Percentiles rank a stretch among this genome's conserved stretches.
These are phyloP conservation scores for Podargus strigoides DNA, from an alignment of 2,797 vertebrate species.

Conservation along the genomic window DNA sequence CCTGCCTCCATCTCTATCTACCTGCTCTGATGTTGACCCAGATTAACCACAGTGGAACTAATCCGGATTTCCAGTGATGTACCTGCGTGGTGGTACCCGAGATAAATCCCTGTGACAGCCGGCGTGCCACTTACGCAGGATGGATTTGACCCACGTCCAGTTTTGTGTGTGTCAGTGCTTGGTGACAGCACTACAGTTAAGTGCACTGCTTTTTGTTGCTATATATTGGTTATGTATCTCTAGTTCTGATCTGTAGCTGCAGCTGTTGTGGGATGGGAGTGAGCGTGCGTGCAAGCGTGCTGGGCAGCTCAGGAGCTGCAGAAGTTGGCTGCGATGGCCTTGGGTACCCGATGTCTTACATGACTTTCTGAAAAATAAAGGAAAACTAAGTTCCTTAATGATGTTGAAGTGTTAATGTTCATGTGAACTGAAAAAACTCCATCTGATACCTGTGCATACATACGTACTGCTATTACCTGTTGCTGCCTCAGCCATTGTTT, in stretches of 20 bases:
- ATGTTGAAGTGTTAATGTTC: not conserved
- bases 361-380: not conserved
- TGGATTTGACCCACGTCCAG: not conserved
- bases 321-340: not conserved
- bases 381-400: not conserved
- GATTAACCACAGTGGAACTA: not conserved
- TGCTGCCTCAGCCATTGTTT: not conserved
- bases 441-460: not conserved
- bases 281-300: rapidly evolving
- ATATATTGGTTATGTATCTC: not conserved
- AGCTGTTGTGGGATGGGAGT: not conserved
- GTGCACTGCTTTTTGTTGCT: not conserved
- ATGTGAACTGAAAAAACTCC: not conserved
- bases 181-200: not conserved
- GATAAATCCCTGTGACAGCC: not conserved
- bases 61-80: not conserved
- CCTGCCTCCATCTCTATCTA: rapidly evolving
- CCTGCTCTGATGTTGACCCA: not conserved
- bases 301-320: rapidly evolving
- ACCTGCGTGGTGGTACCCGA: not conserved
- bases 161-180: not conserved
- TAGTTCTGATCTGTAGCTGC: not conserved
- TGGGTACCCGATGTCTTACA: not conserved
- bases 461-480: not conserved
- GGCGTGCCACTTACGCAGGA: rapidly evolving